Percentiles rank a stretch among this genome's conserved stretches.
These are phyloP conservation scores for Mastigias papua DNA, from an alignment of 30 jellyfish, hydroid and myxozoan genomes.

Conservation along the genomic window DNA sequence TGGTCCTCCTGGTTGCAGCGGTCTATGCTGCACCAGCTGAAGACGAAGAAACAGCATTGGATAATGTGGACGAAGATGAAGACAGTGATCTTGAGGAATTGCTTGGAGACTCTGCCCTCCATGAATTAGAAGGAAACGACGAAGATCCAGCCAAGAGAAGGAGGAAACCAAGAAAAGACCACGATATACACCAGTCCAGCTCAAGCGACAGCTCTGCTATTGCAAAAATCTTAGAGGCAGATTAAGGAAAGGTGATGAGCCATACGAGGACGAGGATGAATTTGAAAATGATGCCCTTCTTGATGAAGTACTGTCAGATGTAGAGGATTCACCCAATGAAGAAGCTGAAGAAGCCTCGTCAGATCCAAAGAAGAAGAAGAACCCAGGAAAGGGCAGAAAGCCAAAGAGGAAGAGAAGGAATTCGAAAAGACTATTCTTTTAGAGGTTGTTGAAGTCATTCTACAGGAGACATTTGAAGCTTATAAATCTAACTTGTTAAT, in stretches of 20 bases:
- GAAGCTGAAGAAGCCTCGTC: constrained; percentile 12
- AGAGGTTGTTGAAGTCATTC: no score
- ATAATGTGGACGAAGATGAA: background rate
- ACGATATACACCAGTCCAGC: background rate
- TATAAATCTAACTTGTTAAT: no score
- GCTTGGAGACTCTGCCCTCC: background rate
- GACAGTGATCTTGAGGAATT: background rate
- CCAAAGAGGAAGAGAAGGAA: background rate
- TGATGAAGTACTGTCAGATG: background rate
- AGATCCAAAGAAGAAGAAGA: constrained; percentile 1
- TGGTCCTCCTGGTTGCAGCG: constrained; percentile 3
- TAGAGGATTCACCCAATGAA: background rate
- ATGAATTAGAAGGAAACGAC: background rate
- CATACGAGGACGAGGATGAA: constrained; percentile 7
- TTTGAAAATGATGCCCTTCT: background rate
- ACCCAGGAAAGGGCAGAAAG: background rate
- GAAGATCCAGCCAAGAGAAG: background rate
- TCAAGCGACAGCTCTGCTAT: background rate
- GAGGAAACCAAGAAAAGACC: background rate
- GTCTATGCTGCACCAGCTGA: constrained; percentile 2
- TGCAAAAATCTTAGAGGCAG: background rate
- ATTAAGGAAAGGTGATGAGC: constrained; percentile 5
- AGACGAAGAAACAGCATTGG: background rate
- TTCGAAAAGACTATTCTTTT: background rate
- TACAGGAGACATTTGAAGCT: no score